These are phyloP conservation scores for Diphyllodes magnificus DNA, from an alignment of 2,113 vertebrate species.

Conservation along the genomic window DNA sequence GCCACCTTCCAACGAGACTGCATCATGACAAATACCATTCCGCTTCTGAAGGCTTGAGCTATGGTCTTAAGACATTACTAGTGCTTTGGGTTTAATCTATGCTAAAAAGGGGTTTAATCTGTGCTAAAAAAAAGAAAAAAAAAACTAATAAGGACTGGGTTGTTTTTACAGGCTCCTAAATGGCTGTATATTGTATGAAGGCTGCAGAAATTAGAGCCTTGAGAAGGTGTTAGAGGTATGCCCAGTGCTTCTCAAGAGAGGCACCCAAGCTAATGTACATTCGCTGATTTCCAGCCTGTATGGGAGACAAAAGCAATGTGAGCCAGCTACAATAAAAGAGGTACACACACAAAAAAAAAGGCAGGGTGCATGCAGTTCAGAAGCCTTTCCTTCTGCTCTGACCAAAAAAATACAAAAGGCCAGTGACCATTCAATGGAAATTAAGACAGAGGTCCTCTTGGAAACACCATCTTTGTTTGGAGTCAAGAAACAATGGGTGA, in stretches of 20 bases:
- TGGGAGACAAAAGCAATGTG: rapidly evolving
- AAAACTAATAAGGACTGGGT: not conserved
- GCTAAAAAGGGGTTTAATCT: not conserved
- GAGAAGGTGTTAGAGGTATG: not conserved
- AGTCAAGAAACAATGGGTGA: rapidly evolving
- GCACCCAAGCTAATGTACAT: not conserved
- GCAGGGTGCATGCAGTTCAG: not conserved
- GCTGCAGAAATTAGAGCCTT: not conserved
- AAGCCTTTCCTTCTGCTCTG: not conserved
- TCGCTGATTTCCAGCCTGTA: not conserved
- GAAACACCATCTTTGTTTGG: not conserved
- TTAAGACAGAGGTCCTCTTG: not conserved
- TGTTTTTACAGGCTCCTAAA: not conserved
- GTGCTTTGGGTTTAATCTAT: not conserved
- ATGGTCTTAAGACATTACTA: not conserved
- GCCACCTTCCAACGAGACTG: rapidly evolving
- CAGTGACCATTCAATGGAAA: not conserved
- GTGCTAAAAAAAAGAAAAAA: not conserved
- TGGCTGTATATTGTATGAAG: not conserved
- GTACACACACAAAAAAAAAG: not conserved
- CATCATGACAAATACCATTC: not conserved
- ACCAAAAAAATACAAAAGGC: not conserved
- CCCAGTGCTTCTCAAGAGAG: not conserved
- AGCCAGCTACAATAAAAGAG: not conserved
- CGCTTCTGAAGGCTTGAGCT: not conserved